phyloP scores from a whole-genome alignment of 2,797 vertebrate species.

The Nannoperca obscura region DNA sequence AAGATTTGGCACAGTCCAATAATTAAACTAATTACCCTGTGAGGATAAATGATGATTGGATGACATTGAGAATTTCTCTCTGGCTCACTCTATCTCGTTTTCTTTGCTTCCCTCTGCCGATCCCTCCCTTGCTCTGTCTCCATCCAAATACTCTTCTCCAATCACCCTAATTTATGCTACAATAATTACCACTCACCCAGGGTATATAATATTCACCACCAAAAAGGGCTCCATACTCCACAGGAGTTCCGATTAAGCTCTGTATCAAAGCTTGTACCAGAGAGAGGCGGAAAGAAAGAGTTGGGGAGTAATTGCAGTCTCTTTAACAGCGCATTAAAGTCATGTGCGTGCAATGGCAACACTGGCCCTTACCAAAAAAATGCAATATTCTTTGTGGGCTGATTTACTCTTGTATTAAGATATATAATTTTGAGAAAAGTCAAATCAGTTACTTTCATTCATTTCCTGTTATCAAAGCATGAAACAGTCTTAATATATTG shows the following conservation, averaged over 20 bases:
- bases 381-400: constrained; percentile 13
- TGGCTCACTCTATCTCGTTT: constrained; percentile 60
- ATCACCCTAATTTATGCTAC: constrained; percentile 85
- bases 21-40: constrained; percentile 83
- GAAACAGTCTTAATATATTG: not conserved
- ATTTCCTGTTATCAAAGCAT: constrained; percentile 9
- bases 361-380: not conserved
- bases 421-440: constrained; percentile 19
- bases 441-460: not conserved
- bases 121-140: constrained; percentile 65
- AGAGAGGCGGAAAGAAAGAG: constrained; percentile 62
- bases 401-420: constrained; percentile 10
- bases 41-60: constrained; percentile 76
- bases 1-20: constrained; percentile 78
- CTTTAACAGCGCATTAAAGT: constrained; percentile 74
- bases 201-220: constrained; percentile 77
- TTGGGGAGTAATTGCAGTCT: constrained; percentile 74
- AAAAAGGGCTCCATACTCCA: constrained; percentile 75
- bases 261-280: constrained; percentile 76
- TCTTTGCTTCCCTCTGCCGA: constrained; percentile 49
- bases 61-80: constrained; percentile 78
- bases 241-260: constrained; percentile 82
- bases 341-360: constrained; percentile 49
- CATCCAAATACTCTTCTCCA: constrained; percentile 75
- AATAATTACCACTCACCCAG: constrained; percentile 84